Conservation (phyloP, 2,888 invertebrate genomes). For the Sussaba pulchella region DNA sequence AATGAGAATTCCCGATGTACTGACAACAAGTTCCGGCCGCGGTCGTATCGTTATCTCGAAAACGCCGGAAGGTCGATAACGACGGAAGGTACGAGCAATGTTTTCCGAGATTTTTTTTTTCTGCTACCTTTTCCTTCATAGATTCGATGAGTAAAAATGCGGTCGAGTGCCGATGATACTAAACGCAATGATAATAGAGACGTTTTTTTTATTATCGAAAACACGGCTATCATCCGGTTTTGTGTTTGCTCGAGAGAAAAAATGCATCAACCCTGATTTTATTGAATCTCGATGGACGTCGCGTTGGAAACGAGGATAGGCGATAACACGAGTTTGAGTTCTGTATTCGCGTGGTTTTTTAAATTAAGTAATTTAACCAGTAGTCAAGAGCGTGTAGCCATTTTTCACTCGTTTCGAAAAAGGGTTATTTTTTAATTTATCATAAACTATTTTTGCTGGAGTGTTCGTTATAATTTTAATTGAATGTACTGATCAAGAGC, state of each 20-base stretch:
- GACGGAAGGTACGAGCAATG: constrained; percentile 12
- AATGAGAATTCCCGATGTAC: background rate
- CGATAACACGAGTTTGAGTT: background rate
- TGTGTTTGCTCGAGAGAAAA: constrained; percentile 21
- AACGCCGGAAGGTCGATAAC: constrained; percentile 10
- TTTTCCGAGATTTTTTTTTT: background rate
- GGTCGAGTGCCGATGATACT: constrained; percentile 11
- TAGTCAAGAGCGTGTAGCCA: no score
- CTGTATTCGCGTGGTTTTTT: background rate
- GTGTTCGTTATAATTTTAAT: no score
- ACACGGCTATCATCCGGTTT: constrained; percentile 1
- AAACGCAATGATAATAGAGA: constrained; percentile 4
- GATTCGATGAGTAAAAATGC: constrained; percentile 46
- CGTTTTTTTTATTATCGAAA: background rate
- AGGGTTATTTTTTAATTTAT: no score
- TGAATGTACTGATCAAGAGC: no score
- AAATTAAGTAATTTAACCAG: no score
- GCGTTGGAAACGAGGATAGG: background rate
- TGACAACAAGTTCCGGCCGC: background rate
- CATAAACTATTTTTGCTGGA: no score
- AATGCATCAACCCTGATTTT: constrained; percentile 30
- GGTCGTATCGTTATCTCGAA: constrained; percentile 3
- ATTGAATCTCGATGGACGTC: constrained; percentile 30
- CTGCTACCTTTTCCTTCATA: constrained; percentile 35
- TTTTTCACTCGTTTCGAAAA: no score